These are phyloP conservation scores for Zhuqinia jingwanae DNA, from an alignment of 2,888 invertebrate species.

Conservation along the genomic window DNA sequence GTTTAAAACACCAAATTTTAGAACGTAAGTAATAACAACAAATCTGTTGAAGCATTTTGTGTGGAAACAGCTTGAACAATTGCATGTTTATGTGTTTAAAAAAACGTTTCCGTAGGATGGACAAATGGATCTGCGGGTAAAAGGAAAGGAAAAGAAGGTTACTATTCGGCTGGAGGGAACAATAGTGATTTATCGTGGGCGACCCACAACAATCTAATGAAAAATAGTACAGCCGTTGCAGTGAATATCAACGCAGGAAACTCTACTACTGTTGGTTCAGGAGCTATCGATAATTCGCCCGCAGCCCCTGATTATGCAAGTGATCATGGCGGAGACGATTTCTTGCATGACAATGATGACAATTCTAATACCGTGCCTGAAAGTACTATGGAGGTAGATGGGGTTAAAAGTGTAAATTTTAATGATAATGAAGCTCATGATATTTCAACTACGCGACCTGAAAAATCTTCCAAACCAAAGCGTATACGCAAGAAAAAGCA, in stretches of 20 bases:
- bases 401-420: too few species aligned
- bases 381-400: too few species aligned
- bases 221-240: not conserved
- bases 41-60: not conserved
- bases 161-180: not conserved
- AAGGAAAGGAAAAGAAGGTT: slow-evolving; percentile 18
- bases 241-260: not conserved
- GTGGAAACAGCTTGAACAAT: not conserved
- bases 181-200: slow-evolving; percentile 36
- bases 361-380: too few species aligned
- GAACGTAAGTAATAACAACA: slow-evolving; percentile 46
- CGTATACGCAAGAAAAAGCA: not conserved
- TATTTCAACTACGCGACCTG: too few species aligned
- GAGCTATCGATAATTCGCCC: too few species aligned
- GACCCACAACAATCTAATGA: slow-evolving; percentile 22
- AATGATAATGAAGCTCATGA: too few species aligned
- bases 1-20: slow-evolving; percentile 47
- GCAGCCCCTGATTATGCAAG: too few species aligned
- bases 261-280: not conserved
- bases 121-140: not conserved
- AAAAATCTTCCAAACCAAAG: too few species aligned
- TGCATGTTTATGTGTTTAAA: too few species aligned
- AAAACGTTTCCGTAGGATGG: slow-evolving; percentile 47
- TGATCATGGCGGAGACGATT: too few species aligned
- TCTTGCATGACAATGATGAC: too few species aligned